Evolutionary conservation across 2,113 vertebrate species (phyloP).

Genomic region (Poecile atricapillus): DNA sequence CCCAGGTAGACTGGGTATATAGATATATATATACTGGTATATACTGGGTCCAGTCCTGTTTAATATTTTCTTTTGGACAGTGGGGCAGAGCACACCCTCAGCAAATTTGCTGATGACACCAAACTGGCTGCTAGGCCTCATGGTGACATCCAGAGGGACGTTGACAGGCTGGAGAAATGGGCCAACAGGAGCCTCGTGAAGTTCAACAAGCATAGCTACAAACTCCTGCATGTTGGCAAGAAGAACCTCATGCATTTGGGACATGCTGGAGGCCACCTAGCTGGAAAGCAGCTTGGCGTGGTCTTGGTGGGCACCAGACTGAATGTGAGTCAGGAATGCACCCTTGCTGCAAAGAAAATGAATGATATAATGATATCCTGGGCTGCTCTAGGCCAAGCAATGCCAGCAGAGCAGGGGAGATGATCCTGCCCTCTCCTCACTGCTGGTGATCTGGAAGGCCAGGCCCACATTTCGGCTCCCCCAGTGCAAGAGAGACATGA

Average conservation of each 20-base stretch:
- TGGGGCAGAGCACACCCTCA: background rate
- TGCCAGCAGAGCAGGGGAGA: background rate
- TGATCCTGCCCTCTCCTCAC: background rate
- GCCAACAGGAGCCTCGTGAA: background rate
- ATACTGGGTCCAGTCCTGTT: background rate
- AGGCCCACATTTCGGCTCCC: background rate
- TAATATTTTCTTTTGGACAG: background rate
- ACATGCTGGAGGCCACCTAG: background rate
- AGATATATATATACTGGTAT: too few species aligned
- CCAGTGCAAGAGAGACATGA: background rate
- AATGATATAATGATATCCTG: background rate
- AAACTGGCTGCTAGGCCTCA: background rate
- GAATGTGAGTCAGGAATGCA: background rate
- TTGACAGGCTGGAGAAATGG: accelerated
- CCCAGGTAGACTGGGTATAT: background rate
- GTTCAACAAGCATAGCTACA: background rate
- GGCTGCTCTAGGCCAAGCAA: background rate
- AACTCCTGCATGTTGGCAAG: background rate
- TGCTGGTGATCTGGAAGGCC: background rate
- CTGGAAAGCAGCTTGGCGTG: background rate
- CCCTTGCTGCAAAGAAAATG: background rate
- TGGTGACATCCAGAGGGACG: background rate
- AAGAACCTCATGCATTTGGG: background rate
- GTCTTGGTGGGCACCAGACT: background rate
- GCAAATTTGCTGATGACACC: background rate